These are phyloP conservation scores for Callinectes sapidus DNA, from an alignment of 2,888 invertebrate species.

Conservation along the genomic window DNA sequence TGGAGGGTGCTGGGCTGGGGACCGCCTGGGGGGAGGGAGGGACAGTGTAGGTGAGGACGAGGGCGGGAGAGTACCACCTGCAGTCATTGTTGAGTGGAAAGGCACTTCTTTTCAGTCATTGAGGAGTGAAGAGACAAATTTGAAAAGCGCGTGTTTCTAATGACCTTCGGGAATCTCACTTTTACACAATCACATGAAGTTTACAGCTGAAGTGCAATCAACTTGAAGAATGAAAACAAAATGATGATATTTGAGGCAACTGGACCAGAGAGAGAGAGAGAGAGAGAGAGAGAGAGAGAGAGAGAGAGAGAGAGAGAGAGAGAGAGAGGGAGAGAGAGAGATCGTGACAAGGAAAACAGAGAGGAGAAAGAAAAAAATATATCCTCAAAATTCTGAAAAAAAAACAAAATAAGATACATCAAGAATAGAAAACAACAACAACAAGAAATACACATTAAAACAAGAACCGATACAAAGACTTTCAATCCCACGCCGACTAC, in stretches of 20 bases:
- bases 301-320: background rate
- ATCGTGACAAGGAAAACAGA: background rate
- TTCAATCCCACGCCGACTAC: no score
- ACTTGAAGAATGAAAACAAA: background rate
- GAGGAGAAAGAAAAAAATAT: no score
- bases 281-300: background rate
- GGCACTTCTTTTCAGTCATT: background rate
- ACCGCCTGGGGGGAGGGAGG: constrained; percentile 57
- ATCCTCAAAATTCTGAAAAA: no score
- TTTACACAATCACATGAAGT: background rate
- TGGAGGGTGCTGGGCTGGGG: constrained; percentile 65
- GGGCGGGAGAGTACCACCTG: background rate
- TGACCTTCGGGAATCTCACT: background rate
- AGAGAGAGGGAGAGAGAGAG: background rate
- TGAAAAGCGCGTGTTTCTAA: background rate
- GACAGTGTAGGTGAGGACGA: background rate
- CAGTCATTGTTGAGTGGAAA: no score
- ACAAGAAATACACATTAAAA: no score
- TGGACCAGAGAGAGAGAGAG: no score
- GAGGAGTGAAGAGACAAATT: background rate
- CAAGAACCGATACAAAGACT: no score
- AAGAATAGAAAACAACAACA: no score
- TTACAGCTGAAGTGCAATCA: background rate
- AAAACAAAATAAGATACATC: no score
- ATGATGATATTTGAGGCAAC: no score